Conservation (phyloP, 2,797 vertebrate genomes). For the Gorsachius magnificus region DNA sequence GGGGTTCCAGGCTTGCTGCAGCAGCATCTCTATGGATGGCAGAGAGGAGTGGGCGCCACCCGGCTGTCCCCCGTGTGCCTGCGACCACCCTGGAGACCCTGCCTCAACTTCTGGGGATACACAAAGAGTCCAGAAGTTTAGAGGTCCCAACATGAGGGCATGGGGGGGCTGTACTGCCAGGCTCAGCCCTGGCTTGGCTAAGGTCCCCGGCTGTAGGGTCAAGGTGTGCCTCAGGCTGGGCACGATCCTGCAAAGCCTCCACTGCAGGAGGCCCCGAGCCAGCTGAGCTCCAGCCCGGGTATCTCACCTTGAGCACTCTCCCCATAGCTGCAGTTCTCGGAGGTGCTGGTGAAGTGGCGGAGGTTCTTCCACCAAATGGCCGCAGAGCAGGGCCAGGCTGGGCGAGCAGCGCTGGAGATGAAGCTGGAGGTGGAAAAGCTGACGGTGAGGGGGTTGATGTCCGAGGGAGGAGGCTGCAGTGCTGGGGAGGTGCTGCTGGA, state of each 20-base stretch:
- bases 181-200: not conserved
- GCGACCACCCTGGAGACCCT: not conserved
- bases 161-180: not conserved
- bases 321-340: constrained; percentile 89
- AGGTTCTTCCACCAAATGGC: constrained; percentile 88
- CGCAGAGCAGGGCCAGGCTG: constrained; percentile 86
- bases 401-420: constrained; percentile 80
- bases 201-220: not conserved
- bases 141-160: rapidly evolving
- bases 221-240: not conserved
- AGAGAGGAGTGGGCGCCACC: not conserved
- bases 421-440: constrained; percentile 87
- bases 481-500: not conserved
- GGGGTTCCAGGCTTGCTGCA: not conserved
- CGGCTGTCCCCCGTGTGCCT: not conserved
- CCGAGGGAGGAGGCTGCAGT: not conserved
- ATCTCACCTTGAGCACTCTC: not conserved
- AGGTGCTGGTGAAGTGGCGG: constrained; percentile 91
- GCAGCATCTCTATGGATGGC: not conserved
- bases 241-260: not conserved
- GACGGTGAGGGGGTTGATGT: constrained; percentile 75
- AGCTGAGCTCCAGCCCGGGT: not conserved
- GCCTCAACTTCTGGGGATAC: not conserved
- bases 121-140: not conserved
- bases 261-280: not conserved